Base-by-base conservation (phyloP, 1,140 invertebrate genomes). In the Luehdorfia chinensis region DNA sequence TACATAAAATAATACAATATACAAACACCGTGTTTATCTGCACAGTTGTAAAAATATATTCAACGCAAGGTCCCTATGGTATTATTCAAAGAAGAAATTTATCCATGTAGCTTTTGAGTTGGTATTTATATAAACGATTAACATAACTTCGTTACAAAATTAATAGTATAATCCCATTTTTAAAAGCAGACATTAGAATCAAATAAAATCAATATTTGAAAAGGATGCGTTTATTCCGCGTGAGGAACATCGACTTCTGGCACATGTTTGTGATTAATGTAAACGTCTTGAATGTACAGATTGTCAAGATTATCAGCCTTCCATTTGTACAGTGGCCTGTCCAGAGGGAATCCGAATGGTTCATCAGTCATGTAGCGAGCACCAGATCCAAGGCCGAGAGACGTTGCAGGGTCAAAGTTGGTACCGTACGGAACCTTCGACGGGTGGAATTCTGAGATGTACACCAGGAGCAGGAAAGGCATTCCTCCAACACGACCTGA, bases 281-380 rank as follows among this genome's bases (percentile, higher is more conserved):
- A 73, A 9, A 93, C 87, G 50, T 92, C 91, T 34, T 91, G 76
- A 11, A 75, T 44, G 63, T 88, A 87, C 54, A 89, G 87, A 62
- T 92, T 90, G 63, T 92, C 90, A 2, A 89, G 73, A 18, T 87
- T 73, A 31, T 89, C 64, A 59, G 90, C 87, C 64, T 88, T 87
- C 66, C 84, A 87, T 23, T 83, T 76, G 47, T 89, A 71, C 43
- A 91, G 79, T 11, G 88, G 88, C 33, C 91, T 87, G 70, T 93
- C 90, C 59, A 93, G 88, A 4, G 92, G 92, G 81, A 88, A 93
- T 21, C 89, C 90, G 48, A 91, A 87, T 14, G 90, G 84, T 8
- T 87, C 56, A 7, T 67, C 54, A 50, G 85, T 84, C 30, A 87
- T 58, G 23, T 67, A 76, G 15, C 79, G 63, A 19, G 75, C 65